Percentiles rank a stretch among this genome's conserved stretches.
These are phyloP conservation scores for Kryptolebias marmoratus DNA, from an alignment of 2,113 vertebrate species.

Conservation along the genomic window DNA sequence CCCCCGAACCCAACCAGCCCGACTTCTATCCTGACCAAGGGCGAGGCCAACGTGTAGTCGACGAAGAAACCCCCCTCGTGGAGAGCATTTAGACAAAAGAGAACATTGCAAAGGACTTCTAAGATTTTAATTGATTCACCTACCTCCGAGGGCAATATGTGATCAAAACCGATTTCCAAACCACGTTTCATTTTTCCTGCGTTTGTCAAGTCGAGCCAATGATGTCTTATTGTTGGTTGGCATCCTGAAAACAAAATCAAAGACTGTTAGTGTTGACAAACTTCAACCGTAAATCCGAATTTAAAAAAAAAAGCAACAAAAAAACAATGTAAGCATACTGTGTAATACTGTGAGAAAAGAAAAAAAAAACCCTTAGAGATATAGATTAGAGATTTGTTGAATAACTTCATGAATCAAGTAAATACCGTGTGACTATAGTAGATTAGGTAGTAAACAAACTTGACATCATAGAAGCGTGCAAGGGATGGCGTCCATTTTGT, in stretches of 20 bases:
- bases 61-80: slow-evolving; percentile 58
- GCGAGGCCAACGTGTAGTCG: slow-evolving; percentile 93
- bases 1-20: slow-evolving; percentile 67
- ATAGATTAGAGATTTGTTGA: slow-evolving; percentile 81
- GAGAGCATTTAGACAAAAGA: slow-evolving; percentile 84
- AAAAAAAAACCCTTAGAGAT: slow-evolving; percentile 71
- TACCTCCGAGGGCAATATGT: slow-evolving; percentile 95
- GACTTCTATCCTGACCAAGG: slow-evolving; percentile 87
- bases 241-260: slow-evolving; percentile 73
- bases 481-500: slow-evolving; percentile 63
- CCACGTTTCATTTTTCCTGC: slow-evolving; percentile 72
- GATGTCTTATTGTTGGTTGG: slow-evolving; percentile 72
- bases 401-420: slow-evolving; percentile 81
- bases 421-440: slow-evolving; percentile 82
- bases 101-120: slow-evolving; percentile 92
- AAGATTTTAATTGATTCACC: slow-evolving; percentile 92
- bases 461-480: slow-evolving; percentile 68
- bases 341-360: slow-evolving; percentile 82
- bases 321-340: slow-evolving; percentile 69
- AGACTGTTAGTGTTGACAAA: slow-evolving; percentile 82
- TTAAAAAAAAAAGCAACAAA: background rate
- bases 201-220: slow-evolving; percentile 71
- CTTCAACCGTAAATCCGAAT: slow-evolving; percentile 68
- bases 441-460: slow-evolving; percentile 79
- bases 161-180: slow-evolving; percentile 77